Percentiles rank a stretch among this genome's conserved stretches.
phyloP scores from a whole-genome alignment of 1,140 invertebrate species.

The Galleria mellonella region DNA sequence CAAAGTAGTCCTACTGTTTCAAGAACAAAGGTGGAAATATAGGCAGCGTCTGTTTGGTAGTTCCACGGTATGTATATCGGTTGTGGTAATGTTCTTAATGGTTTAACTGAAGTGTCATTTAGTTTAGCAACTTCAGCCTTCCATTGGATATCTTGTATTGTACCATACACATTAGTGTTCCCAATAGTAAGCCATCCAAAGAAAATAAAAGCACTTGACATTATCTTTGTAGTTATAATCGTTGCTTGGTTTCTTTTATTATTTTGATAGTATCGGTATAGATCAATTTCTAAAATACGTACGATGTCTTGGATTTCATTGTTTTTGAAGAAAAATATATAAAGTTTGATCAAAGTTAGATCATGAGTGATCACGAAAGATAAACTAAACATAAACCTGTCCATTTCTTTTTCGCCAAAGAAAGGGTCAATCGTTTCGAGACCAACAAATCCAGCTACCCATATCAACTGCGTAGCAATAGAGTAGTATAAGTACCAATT shows the following conservation, averaged over 20 bases:
- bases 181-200: conserved; percentile 63
- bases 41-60: conserved; percentile 43
- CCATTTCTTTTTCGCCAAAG: conserved; percentile 56
- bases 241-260: conserved; percentile 32
- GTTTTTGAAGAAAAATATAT: conserved; percentile 61
- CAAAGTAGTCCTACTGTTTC: conserved; percentile 59
- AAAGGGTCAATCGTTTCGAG: conserved; percentile 64
- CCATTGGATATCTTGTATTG: conserved; percentile 50
- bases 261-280: conserved; percentile 55
- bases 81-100: conserved; percentile 43
- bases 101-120: conserved; percentile 31
- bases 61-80: conserved; percentile 63
- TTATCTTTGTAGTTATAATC: conserved; percentile 35
- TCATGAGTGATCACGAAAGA: conserved; percentile 66
- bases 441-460: conserved; percentile 61
- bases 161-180: conserved; percentile 56
- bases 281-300: conserved; percentile 41
- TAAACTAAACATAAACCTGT: conserved; percentile 64
- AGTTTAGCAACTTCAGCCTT: conserved; percentile 34
- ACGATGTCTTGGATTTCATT: conserved; percentile 52
- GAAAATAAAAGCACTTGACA: conserved; percentile 53
- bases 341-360: conserved; percentile 55
- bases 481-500: conserved; percentile 53
- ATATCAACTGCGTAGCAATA: conserved; percentile 50
- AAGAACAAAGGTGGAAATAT: conserved; percentile 45